Evolutionary conservation across 2,888 invertebrate species (phyloP), one percentile per base, ranked within the genome.

Genomic region (Eulithis prunata): DNA sequence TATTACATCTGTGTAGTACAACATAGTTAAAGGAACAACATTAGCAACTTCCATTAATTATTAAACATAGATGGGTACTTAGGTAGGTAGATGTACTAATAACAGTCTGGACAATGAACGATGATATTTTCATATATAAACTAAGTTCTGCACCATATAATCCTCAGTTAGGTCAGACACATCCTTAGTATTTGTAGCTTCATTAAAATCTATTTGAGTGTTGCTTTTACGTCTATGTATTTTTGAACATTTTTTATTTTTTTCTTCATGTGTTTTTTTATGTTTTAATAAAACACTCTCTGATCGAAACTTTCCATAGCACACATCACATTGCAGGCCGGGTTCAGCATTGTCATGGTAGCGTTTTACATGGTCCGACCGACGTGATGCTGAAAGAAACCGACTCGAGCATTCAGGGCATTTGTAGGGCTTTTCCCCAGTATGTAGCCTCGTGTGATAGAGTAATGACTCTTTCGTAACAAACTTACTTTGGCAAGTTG

Each of bases 381-480:
- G 78, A 41, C 90, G 79, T 1, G 91, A 90, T 1, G 88, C 81
- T 2, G 90, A 90, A 3, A 90, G 67, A 59, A 90, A 91, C 14
- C 76, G 75, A 1, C 72, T 75, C 11, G 87, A 83, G 70, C 91
- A 91, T 60, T 83, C 76, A 0, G 81, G 72, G 69, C 91, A 91
- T 70, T 81, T 78, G 60, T 89, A 91, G 0, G 91, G 91, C 46
- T 82, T 86, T 64, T 91, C 91, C 0, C 91, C 91, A 0, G 91
- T 91, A 58, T 91, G 91, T 0, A 80, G 85, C n/a, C 91, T 77
- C 4, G 90, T 90, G 66, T 91, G 91, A 71, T 90, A 90, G 13
- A 90, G 64, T 14, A 91, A 78, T 0, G 91, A 89, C 68, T 89
- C 89, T 70, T 87, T 90, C 0, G 86, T 81, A 0, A 90, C 90